phyloP scores from a whole-genome alignment of 2,888 invertebrate species.

The Drosophila prolongata region DNA sequence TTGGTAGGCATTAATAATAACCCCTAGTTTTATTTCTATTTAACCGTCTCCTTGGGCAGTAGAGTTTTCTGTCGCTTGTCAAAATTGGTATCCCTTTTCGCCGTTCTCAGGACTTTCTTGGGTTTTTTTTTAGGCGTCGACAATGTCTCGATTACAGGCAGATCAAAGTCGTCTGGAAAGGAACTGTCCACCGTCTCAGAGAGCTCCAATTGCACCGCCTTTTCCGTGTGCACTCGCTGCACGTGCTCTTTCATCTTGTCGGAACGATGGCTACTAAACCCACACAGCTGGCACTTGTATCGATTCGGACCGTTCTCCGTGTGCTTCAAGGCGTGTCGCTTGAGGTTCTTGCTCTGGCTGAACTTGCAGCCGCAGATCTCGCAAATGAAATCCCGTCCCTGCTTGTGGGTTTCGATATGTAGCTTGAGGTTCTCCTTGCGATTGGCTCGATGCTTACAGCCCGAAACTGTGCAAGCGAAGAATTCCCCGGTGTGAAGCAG shows the following conservation, averaged over 20 bases:
- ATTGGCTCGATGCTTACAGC: conserved; percentile 85
- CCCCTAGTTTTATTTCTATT: conserved; percentile 6
- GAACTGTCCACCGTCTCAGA: conserved; percentile 81
- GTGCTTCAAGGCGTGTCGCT: conserved; percentile 81
- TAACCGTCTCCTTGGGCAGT: conserved; percentile 49
- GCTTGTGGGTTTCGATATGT: conserved; percentile 86
- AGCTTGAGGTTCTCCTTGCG: conserved; percentile 86
- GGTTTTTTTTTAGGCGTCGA: conserved; percentile 15
- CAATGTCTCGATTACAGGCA: conserved; percentile 62
- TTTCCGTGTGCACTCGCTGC: conserved; percentile 82
- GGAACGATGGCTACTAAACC: conserved; percentile 85
- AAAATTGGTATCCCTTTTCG: not conserved
- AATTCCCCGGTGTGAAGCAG: conserved; percentile 85
- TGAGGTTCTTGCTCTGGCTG: conserved; percentile 86
- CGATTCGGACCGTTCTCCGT: conserved; percentile 74
- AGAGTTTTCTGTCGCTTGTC: conserved; percentile 53
- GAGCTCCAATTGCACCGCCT: conserved; percentile 80
- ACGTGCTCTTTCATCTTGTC: conserved; percentile 86
- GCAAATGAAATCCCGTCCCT: conserved; percentile 86
- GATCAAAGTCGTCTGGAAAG: conserved; percentile 77
- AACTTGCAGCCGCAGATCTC: conserved; percentile 86
- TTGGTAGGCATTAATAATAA: no score
- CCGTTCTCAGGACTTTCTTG: conserved; percentile 9
- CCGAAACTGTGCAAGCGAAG: conserved; percentile 85
- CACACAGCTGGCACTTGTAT: conserved; percentile 85